A percentile compares a stretch with the other conserved stretches of the same genome.
Evolutionary conservation across 2,888 invertebrate genomes (phyloP).

Genomic region (Pteria penguin): DNA sequence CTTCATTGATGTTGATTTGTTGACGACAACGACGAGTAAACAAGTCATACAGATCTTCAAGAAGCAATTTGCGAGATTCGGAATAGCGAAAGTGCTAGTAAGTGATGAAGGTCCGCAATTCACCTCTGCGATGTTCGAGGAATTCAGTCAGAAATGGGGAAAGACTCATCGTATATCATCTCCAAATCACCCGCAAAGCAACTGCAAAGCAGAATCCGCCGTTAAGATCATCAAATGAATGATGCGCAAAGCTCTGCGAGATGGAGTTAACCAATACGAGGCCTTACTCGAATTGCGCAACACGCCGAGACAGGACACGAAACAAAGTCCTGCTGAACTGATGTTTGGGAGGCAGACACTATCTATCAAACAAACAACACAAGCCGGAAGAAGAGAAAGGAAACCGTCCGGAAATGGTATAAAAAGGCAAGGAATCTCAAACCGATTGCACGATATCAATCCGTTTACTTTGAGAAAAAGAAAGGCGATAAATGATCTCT

Average conservation of each 20-base stretch:
- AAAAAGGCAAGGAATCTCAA: neutral
- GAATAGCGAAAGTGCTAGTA: neutral
- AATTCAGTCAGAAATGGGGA: slow-evolving; percentile 32
- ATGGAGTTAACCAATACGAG: slow-evolving; percentile 12
- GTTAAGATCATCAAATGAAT: slow-evolving; percentile 34
- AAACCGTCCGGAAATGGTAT: neutral
- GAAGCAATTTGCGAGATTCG: slow-evolving; percentile 5
- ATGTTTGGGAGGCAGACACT: slow-evolving; percentile 28
- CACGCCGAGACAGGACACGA: slow-evolving; percentile 35
- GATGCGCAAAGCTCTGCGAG: slow-evolving; percentile 21
- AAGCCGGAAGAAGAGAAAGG: neutral
- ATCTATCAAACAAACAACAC: neutral
- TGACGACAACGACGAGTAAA: neutral
- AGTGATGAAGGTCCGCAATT: slow-evolving; percentile 36
- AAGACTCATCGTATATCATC: slow-evolving; percentile 39
- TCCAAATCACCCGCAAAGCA: slow-evolving; percentile 36
- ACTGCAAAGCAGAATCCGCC: slow-evolving; percentile 41
- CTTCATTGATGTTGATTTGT: slow-evolving; percentile 1
- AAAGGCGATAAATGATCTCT: neutral
- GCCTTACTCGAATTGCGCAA: slow-evolving; percentile 35
- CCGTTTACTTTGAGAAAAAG: slow-evolving; percentile 23
- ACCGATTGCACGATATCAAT: neutral
- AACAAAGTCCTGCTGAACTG: slow-evolving; percentile 30
- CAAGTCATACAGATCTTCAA: neutral
- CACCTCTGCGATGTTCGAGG: slow-evolving; percentile 23